These are phyloP conservation scores for Garra rufa DNA, from an alignment of 2,113 vertebrate genomes.

Conservation along the genomic window DNA sequence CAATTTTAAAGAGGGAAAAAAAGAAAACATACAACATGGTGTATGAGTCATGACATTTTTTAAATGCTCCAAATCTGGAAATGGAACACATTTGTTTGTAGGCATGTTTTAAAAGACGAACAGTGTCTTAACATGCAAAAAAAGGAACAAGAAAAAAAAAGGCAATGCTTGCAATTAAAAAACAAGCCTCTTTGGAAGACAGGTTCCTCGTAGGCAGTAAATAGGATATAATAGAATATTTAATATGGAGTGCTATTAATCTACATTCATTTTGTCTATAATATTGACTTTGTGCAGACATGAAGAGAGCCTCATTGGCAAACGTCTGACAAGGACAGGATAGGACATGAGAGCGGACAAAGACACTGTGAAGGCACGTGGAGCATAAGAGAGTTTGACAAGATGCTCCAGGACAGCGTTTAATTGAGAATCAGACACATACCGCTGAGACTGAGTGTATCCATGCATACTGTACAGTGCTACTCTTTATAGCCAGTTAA, in stretches of 20 bases:
- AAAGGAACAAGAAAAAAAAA: not conserved
- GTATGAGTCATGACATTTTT: not conserved
- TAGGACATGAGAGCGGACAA: too few relatives aligned
- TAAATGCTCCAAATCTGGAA: not conserved
- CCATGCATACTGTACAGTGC: constrained; percentile 5
- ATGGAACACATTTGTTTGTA: not conserved
- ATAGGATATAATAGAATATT: not conserved
- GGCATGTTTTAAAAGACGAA: too few relatives aligned
- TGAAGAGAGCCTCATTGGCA: too few relatives aligned
- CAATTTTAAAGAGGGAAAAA: not conserved
- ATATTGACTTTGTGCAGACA: not conserved
- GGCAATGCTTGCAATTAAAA: not conserved
- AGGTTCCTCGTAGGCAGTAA: not conserved
- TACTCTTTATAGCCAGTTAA: not conserved
- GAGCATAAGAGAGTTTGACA: constrained; percentile 24
- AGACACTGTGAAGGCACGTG: constrained; percentile 30
- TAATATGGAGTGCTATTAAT: not conserved
- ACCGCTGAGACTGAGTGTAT: constrained; percentile 7
- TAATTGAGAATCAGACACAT: constrained; percentile 34
- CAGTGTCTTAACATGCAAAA: not conserved
- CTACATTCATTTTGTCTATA: not conserved
- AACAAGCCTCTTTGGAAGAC: not conserved
- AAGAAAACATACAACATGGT: not conserved
- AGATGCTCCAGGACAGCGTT: constrained; percentile 39
- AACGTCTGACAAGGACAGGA: too few relatives aligned